A percentile compares a stretch with the other conserved stretches of the same genome.
These are phyloP conservation scores for Ostrea edulis DNA, from an alignment of 1,140 invertebrate genomes.

Conservation along the genomic window DNA sequence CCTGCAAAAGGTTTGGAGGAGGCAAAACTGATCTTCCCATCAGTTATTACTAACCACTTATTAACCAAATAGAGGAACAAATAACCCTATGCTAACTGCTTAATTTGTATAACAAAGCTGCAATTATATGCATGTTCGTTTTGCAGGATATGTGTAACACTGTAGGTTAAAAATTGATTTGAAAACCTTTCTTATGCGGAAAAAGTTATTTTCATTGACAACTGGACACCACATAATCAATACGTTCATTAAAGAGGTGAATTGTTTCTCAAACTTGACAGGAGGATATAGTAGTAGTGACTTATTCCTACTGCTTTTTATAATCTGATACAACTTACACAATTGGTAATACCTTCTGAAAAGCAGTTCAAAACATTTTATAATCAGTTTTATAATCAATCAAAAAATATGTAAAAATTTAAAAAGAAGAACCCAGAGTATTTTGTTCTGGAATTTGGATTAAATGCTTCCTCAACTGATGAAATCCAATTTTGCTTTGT, in stretches of 20 bases:
- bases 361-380: too few relatives aligned
- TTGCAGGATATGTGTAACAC: too few relatives aligned
- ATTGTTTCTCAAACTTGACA: background rate
- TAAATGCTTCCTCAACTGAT: background rate
- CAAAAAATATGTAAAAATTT: too few relatives aligned
- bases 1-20: background rate
- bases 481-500: conserved; percentile 11
- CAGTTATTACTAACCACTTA: background rate
- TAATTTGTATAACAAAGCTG: background rate
- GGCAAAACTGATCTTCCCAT: conserved; percentile 14
- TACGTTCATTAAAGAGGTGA: background rate
- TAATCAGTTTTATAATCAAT: too few relatives aligned
- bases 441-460: too few relatives aligned
- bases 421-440: too few relatives aligned
- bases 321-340: too few relatives aligned
- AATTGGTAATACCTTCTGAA: too few relatives aligned
- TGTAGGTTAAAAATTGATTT: too few relatives aligned
- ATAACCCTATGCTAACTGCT: background rate
- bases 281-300: background rate
- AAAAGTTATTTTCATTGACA: background rate
- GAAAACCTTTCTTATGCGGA: too few relatives aligned
- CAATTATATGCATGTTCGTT: too few relatives aligned
- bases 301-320: too few relatives aligned
- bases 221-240: background rate
- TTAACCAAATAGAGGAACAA: background rate